These are phyloP conservation scores for Ips nitidus DNA, from an alignment of 1,140 invertebrate genomes.

Conservation along the genomic window DNA sequence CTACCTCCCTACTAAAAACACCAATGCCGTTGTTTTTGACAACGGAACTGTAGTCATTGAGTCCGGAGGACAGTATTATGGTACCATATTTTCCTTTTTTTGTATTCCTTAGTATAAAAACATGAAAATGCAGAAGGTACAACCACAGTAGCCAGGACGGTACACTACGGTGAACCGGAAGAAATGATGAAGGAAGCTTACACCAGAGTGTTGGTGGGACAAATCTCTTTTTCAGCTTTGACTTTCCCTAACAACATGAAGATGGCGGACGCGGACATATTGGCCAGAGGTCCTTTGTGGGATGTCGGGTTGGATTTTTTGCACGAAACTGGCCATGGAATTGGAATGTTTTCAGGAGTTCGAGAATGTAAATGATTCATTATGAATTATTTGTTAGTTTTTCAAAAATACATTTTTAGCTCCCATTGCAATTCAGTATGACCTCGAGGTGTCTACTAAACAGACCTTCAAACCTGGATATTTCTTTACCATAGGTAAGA, in stretches of 20 bases:
- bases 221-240: slow-evolving; percentile 71
- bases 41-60: slow-evolving; percentile 69
- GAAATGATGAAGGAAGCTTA: slow-evolving; percentile 77
- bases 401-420: slow-evolving; percentile 56
- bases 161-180: slow-evolving; percentile 83
- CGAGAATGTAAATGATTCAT: slow-evolving; percentile 69
- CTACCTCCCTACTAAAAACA: slow-evolving; percentile 77
- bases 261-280: slow-evolving; percentile 69
- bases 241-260: slow-evolving; percentile 68
- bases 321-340: slow-evolving; percentile 88
- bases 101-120: not conserved
- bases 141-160: slow-evolving; percentile 89
- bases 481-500: slow-evolving; percentile 80
- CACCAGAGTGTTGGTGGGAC: slow-evolving; percentile 86
- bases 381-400: not conserved
- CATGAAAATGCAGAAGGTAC: slow-evolving; percentile 71
- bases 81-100: slow-evolving; percentile 44
- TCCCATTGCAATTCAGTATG: slow-evolving; percentile 59
- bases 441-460: slow-evolving; percentile 42
- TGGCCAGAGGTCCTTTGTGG: slow-evolving; percentile 82
- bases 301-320: slow-evolving; percentile 76
- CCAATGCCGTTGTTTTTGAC: slow-evolving; percentile 69
- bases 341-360: slow-evolving; percentile 82
- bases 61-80: slow-evolving; percentile 73
- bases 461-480: slow-evolving; percentile 75